Percentiles rank a stretch among this genome's conserved stretches.
phyloP scores from a whole-genome alignment of 2,888 invertebrate genomes.

The Drosophila mercatorum region DNA sequence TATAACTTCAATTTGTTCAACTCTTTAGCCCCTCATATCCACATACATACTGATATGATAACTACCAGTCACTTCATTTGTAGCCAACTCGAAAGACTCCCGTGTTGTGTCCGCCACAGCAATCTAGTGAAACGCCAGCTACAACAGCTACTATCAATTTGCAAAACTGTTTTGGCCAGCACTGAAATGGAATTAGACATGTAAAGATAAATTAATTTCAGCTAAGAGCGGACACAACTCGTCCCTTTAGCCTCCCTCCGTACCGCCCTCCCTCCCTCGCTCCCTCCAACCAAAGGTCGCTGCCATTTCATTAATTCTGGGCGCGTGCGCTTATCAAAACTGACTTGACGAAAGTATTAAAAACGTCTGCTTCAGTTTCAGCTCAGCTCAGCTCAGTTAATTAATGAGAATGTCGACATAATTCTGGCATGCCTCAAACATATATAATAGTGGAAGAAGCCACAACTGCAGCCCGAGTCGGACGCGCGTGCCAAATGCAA shows the following conservation, averaged over 20 bases:
- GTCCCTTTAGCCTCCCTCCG: background rate
- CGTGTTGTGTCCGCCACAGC: background rate
- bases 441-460: slow-evolving; percentile 14
- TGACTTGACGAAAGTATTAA: slow-evolving; percentile 51
- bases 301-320: slow-evolving; percentile 67
- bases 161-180: slow-evolving; percentile 15
- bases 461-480: background rate
- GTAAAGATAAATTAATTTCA: slow-evolving; percentile 66
- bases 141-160: slow-evolving; percentile 20
- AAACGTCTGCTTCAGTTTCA: slow-evolving; percentile 49
- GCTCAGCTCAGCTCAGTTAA: slow-evolving; percentile 39
- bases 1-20: too few species aligned
- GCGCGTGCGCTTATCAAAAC: slow-evolving; percentile 64
- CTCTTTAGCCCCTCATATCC: too few species aligned
- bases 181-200: slow-evolving; percentile 25
- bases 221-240: slow-evolving; percentile 22
- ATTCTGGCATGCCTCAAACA: slow-evolving; percentile 30
- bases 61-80: background rate
- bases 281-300: slow-evolving; percentile 16
- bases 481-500: slow-evolving; percentile 2
- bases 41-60: background rate
- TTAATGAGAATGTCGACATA: slow-evolving; percentile 54
- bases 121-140: slow-evolving; percentile 14
- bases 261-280: too few species aligned
- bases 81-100: background rate